phyloP scores from a whole-genome alignment of 1,140 invertebrate genomes.

The Sycobia sp. region DNA sequence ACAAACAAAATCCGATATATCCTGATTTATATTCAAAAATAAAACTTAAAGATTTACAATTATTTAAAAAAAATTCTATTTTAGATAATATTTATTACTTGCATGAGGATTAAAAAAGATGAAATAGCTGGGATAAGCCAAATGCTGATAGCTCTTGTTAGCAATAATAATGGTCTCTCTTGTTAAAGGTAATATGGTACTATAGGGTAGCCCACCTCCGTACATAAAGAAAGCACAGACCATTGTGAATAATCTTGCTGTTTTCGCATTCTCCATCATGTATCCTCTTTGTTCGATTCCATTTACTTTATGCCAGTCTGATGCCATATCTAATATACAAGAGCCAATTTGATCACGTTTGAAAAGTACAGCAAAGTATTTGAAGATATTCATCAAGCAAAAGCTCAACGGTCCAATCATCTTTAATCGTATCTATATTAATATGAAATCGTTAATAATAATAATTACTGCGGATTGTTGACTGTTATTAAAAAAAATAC shows the following conservation, averaged over 20 bases:
- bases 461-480: too few relatives aligned
- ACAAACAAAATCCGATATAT: too few relatives aligned
- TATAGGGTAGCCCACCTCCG: constrained; percentile 36
- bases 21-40: too few relatives aligned
- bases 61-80: neutral
- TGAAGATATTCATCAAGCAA: constrained; percentile 9
- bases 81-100: neutral
- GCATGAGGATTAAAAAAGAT: constrained; percentile 39
- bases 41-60: too few relatives aligned
- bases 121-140: constrained; percentile 43
- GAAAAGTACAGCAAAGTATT: constrained; percentile 1
- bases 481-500: too few relatives aligned
- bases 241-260: constrained; percentile 32
- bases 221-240: constrained; percentile 34
- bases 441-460: neutral
- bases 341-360: neutral
- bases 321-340: constrained; percentile 37
- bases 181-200: constrained; percentile 34
- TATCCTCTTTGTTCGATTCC: neutral
- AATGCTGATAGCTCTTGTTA: constrained; percentile 24
- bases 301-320: constrained; percentile 36
- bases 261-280: constrained; percentile 33
- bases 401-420: constrained; percentile 17
- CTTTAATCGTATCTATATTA: constrained; percentile 10
- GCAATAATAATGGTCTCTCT: neutral